Conservation (phyloP, 2,113 vertebrate genomes). For the Dunckerocampus dactyliophorus region DNA sequence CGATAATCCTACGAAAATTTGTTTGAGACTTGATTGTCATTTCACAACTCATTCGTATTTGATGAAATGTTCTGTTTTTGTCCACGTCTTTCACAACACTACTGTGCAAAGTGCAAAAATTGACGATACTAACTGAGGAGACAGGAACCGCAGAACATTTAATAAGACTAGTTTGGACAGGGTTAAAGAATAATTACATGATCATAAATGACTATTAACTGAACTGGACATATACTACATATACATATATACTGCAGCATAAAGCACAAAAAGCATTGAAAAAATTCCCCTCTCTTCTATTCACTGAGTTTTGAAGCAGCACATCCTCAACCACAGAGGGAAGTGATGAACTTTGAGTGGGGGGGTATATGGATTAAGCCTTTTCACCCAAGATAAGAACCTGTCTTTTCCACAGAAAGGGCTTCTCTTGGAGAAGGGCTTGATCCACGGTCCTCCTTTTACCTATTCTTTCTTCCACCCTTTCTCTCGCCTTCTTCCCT, state of each 20-base stretch:
- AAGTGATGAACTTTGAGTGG: conserved; percentile 30
- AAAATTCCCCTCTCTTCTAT: conserved; percentile 15
- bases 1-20: too few relatives aligned
- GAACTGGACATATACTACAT: background rate
- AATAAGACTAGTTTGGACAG: too few relatives aligned
- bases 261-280: background rate
- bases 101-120: too few relatives aligned
- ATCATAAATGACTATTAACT: too few relatives aligned
- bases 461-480: conserved; percentile 56
- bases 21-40: too few relatives aligned
- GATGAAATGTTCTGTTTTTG: too few relatives aligned
- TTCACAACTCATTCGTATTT: too few relatives aligned
- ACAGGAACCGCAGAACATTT: too few relatives aligned
- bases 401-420: conserved; percentile 56
- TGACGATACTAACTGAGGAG: too few relatives aligned
- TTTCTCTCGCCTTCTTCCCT: conserved; percentile 64
- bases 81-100: too few relatives aligned
- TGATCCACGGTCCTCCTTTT: conserved; percentile 53
- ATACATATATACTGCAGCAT: background rate
- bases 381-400: conserved; percentile 68
- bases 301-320: conserved; percentile 17
- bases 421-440: conserved; percentile 62
- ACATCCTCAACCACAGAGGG: conserved; percentile 17
- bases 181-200: too few relatives aligned
- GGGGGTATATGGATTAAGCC: conserved; percentile 64